Percentiles rank a stretch among this genome's conserved stretches.
phyloP scores from a whole-genome alignment of 2,888 invertebrate species.

The Hirtodrosophila duncani region DNA sequence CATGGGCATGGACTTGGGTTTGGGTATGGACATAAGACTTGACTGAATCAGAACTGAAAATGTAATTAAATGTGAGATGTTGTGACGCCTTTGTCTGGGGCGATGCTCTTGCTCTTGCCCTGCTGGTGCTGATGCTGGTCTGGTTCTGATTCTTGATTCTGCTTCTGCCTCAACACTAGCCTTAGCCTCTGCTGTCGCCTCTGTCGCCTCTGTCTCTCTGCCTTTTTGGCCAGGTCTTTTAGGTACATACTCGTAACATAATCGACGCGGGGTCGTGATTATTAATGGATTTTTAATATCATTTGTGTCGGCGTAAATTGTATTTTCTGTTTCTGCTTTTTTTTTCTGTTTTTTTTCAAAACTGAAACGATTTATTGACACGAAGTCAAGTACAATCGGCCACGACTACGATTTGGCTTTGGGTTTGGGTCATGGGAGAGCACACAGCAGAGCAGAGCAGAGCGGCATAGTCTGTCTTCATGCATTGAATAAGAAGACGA shows the following conservation, averaged over 20 bases:
- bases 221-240: not conserved
- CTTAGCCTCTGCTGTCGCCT: slow-evolving; percentile 6
- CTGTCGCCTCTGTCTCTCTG: slow-evolving; percentile 17
- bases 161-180: slow-evolving; percentile 1
- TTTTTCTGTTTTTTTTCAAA: too few relatives aligned
- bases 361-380: slow-evolving; percentile 71
- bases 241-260: slow-evolving; percentile 27
- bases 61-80: slow-evolving; percentile 63
- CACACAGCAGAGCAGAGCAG: too few relatives aligned
- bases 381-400: slow-evolving; percentile 61
- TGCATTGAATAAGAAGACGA: not conserved
- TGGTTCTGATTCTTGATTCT: slow-evolving; percentile 7
- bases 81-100: slow-evolving; percentile 62
- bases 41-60: slow-evolving; percentile 35
- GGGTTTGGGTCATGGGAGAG: slow-evolving; percentile 5
- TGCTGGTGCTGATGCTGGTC: not conserved
- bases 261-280: slow-evolving; percentile 53
- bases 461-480: too few relatives aligned
- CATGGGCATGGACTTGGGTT: not conserved
- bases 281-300: slow-evolving; percentile 74
- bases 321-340: too few relatives aligned
- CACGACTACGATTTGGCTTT: not conserved
- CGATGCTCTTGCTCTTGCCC: not conserved
- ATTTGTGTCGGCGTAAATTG: slow-evolving; percentile 67
- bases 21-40: not conserved